phyloP scores from a whole-genome alignment of 2,888 invertebrate genomes.

The Ashinkailepas kermadecensis region DNA sequence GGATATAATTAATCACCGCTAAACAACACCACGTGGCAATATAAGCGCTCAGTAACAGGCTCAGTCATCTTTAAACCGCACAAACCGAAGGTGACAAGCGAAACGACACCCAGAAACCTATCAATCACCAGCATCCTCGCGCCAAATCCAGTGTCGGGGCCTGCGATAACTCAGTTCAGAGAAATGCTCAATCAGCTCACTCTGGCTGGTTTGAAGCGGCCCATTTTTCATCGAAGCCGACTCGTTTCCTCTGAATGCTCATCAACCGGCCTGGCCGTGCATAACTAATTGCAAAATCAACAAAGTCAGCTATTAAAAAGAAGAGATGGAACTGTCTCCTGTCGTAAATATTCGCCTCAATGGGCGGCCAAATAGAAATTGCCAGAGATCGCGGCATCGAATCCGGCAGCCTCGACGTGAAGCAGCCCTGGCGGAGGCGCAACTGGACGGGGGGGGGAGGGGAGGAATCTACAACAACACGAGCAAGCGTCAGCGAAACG shows the following conservation, averaged over 20 bases:
- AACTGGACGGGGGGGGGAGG: too few relatives aligned
- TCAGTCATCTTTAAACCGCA: too few relatives aligned
- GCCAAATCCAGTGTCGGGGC: not conserved
- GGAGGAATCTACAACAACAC: not conserved
- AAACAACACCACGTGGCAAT: too few relatives aligned
- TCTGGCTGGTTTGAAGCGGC: not conserved
- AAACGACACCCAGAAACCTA: too few relatives aligned
- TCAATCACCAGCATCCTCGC: too few relatives aligned
- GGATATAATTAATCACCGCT: too few relatives aligned
- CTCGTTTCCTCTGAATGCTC: slow-evolving; percentile 5
- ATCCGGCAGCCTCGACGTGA: too few relatives aligned
- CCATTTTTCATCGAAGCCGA: slow-evolving; percentile 7
- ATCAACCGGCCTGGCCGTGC: slow-evolving; percentile 8
- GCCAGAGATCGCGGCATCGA: too few relatives aligned
- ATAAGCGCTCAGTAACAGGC: too few relatives aligned
- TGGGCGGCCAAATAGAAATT: slow-evolving; percentile 11
- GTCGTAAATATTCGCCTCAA: not conserved
- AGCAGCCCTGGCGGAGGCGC: too few relatives aligned
- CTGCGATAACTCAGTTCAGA: not conserved
- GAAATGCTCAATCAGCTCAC: not conserved
- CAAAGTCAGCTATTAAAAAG: slow-evolving; percentile 12
- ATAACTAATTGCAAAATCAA: slow-evolving; percentile 16
- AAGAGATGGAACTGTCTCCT: not conserved
- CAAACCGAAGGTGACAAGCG: too few relatives aligned
- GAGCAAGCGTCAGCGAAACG: too few relatives aligned